These are phyloP conservation scores for Ernsta delagoae DNA, from an alignment of 2,888 invertebrate species.

Conservation along the genomic window DNA sequence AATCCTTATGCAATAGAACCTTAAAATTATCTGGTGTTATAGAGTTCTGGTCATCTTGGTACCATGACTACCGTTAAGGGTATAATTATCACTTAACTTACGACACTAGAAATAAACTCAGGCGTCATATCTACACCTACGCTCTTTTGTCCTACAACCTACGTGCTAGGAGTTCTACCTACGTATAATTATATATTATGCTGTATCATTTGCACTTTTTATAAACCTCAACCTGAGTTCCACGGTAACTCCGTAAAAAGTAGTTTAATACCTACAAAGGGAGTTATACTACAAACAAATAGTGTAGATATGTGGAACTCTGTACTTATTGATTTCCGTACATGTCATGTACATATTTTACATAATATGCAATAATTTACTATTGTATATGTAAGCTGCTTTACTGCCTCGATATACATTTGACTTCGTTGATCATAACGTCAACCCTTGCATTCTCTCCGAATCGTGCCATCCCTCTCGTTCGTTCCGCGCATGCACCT, in stretches of 20 bases:
- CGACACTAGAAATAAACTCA: slow-evolving; percentile 53
- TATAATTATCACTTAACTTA: slow-evolving; percentile 55
- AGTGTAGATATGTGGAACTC: slow-evolving; percentile 60
- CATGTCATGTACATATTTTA: slow-evolving; percentile 14
- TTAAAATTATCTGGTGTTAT: slow-evolving; percentile 75
- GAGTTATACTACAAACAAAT: slow-evolving; percentile 61
- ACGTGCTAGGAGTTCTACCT: slow-evolving; percentile 75
- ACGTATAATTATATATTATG: slow-evolving; percentile 73
- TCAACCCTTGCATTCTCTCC: slow-evolving; percentile 64
- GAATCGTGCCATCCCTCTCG: slow-evolving; percentile 60
- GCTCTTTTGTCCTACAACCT: slow-evolving; percentile 64
- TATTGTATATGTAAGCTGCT: slow-evolving; percentile 43
- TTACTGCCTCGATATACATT: slow-evolving; percentile 53
- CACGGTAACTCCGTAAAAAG: slow-evolving; percentile 67
- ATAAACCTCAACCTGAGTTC: slow-evolving; percentile 45
- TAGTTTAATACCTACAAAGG: slow-evolving; percentile 66
- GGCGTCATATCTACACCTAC: slow-evolving; percentile 58
- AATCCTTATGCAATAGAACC: slow-evolving; percentile 52
- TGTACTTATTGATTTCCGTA: slow-evolving; percentile 30
- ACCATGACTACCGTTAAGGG: slow-evolving; percentile 51
- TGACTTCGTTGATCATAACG: slow-evolving; percentile 41
- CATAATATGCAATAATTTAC: slow-evolving; percentile 38
- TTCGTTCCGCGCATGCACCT: slow-evolving; percentile 62
- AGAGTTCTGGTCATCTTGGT: slow-evolving; percentile 64
- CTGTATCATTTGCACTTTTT: slow-evolving; percentile 66